Conservation (phyloP, 1,140 invertebrate genomes). For the Belonocnema kinseyi region DNA sequence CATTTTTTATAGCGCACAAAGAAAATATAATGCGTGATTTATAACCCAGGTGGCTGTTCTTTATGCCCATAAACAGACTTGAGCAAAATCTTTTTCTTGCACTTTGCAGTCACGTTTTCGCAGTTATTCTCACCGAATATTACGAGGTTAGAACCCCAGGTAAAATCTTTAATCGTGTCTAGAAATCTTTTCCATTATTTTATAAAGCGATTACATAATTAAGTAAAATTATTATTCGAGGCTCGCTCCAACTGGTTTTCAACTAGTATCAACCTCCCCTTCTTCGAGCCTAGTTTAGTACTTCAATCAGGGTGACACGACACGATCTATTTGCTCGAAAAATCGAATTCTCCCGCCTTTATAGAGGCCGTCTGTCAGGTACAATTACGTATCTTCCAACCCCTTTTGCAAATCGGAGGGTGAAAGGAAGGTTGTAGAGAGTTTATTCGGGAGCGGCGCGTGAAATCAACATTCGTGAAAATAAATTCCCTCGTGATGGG, state of each 20-base stretch:
- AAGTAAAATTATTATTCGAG: conserved; percentile 69
- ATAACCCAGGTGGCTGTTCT: neutral
- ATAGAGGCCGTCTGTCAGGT: conserved; percentile 48
- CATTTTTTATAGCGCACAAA: conserved; percentile 11
- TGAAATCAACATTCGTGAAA: conserved; percentile 57
- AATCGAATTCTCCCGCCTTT: conserved; percentile 54
- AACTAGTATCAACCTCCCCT: conserved; percentile 10
- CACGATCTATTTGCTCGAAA: conserved; percentile 53
- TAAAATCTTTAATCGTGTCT: neutral
- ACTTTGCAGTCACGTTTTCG: conserved; percentile 7
- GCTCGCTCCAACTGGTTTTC: conserved; percentile 41
- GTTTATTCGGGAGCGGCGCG: conserved; percentile 34
- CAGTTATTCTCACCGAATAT: conserved; percentile 8
- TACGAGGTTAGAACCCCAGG: neutral
- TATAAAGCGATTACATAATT: conserved; percentile 57
- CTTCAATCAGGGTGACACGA: conserved; percentile 16
- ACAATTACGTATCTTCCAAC: conserved; percentile 56
- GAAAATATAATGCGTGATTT: conserved; percentile 6
- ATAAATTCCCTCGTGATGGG: conserved; percentile 53
- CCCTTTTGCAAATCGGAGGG: conserved; percentile 42
- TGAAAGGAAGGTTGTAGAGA: conserved; percentile 46
- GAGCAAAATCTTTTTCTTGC: conserved; percentile 21
- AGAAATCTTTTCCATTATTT: conserved; percentile 33
- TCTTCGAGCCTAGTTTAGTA: neutral
- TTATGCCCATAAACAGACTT: conserved; percentile 22